A percentile compares a stretch with the other conserved stretches of the same genome.
These are phyloP conservation scores for Callyntrura guangdongensis DNA, from an alignment of 2,888 invertebrate species.

Conservation along the genomic window DNA sequence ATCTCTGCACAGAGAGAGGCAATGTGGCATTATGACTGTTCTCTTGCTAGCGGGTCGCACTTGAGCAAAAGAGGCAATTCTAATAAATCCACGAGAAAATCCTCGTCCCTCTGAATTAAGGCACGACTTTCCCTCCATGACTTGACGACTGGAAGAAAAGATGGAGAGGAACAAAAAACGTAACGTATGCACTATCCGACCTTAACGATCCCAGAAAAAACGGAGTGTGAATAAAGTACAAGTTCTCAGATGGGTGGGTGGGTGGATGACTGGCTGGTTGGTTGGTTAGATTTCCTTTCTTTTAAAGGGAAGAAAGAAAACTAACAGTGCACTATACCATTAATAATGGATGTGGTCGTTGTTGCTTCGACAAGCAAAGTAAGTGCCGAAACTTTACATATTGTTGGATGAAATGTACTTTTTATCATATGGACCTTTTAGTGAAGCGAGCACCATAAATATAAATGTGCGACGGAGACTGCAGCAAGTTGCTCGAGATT, in stretches of 20 bases:
- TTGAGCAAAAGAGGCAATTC: slow-evolving; percentile 63
- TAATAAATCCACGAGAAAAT: slow-evolving; percentile 64
- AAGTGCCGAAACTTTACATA: background rate
- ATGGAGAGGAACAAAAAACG: background rate
- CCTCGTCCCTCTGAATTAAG: slow-evolving; percentile 68
- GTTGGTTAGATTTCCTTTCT: background rate
- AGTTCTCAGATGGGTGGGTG: slow-evolving; percentile 2
- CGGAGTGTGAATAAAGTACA: background rate
- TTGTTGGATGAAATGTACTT: background rate
- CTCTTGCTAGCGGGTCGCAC: background rate
- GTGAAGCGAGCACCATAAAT: no score
- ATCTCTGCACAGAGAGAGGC: background rate
- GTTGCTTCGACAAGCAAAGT: slow-evolving; percentile 1
- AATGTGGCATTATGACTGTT: background rate
- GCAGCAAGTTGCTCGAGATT: no score
- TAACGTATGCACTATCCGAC: background rate
- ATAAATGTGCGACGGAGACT: no score
- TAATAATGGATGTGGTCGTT: slow-evolving; percentile 3
- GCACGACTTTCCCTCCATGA: slow-evolving; percentile 44
- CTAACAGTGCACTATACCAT: slow-evolving; percentile 1
- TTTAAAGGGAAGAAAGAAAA: background rate
- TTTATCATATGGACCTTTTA: no score
- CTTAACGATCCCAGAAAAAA: slow-evolving; percentile 11
- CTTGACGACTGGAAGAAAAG: slow-evolving; percentile 32
- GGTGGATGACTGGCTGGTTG: background rate